A percentile compares a stretch with the other conserved stretches of the same genome.
Conservation (phyloP, 2,113 vertebrate genomes). For the Thomomys bottae region DNA sequence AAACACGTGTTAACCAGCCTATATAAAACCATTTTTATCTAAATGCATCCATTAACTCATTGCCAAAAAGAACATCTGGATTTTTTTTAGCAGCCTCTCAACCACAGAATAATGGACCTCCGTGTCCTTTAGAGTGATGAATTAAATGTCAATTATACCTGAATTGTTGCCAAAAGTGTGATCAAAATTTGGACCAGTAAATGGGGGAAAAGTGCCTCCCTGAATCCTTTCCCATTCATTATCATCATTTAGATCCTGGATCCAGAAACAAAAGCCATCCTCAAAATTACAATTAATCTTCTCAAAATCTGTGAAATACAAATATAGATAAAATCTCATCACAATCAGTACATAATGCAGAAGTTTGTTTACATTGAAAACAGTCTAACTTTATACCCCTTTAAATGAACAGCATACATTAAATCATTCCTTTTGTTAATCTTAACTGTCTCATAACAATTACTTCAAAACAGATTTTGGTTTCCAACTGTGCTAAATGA, state of each 20-base stretch:
- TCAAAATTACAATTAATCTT: constrained; percentile 94
- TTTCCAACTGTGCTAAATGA: not conserved
- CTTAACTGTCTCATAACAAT: not conserved
- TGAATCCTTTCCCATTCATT: constrained; percentile 88
- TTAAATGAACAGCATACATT: not conserved
- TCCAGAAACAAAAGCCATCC: constrained; percentile 92
- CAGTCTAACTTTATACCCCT: not conserved
- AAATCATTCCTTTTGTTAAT: not conserved
- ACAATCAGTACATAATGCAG: not conserved
- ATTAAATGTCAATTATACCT: constrained; percentile 83
- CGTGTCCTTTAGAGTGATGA: not conserved
- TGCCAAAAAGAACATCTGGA: not conserved
- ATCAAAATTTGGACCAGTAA: constrained; percentile 90
- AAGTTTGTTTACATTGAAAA: not conserved
- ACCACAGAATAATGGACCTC: rapidly evolving
- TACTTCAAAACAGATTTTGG: not conserved
- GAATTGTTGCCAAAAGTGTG: constrained; percentile 92
- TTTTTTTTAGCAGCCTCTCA: not conserved
- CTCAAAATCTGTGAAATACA: constrained; percentile 86
- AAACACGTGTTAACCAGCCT: not conserved
- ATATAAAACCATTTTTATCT: constrained; percentile 9
- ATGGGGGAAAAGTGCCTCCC: constrained; percentile 82
- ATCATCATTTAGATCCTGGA: constrained; percentile 85
- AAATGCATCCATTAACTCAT: not conserved
- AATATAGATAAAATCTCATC: not conserved